Base-by-base conservation (phyloP, 1,140 invertebrate species). In the Varroa destructor region DNA sequence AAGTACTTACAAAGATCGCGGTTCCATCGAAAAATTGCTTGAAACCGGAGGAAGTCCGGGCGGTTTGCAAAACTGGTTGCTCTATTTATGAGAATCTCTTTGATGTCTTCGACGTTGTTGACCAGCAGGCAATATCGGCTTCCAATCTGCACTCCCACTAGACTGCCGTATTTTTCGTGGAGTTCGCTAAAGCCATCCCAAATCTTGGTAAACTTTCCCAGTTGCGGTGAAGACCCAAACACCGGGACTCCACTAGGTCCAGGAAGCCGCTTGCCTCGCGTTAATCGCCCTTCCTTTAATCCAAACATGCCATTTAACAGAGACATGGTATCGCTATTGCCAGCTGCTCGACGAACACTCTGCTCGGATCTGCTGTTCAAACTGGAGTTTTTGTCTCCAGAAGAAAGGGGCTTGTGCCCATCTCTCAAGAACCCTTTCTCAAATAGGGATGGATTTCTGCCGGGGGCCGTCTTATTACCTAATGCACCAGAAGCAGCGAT, bases 11-110 rank as follows among this genome's bases (percentile, higher is more conserved):
- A 87, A 75, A 87, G 86, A 73, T 87, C 82, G 75, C 84, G 85
- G 76, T 87, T 81, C 36, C 85, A 85, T 58, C 81, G 80, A 78
- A 88, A 88, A 1, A 88, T 81, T 37, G 84, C 77, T 72, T 84
- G 80, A 76, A 86, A 87, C 75, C 90, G 80, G 46, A 87, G 76
- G 78, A 91, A 91, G 77, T 90, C 85, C 0, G 89, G 89, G 51
- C 90, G 80, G 5, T 88, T 87, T 1, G 87, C 88, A 78, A 93
- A 90, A 74, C 86, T 84, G 72, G 85, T 85, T 55, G 88, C 88
- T 78, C 89, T 89, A 73, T 86, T 84, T 76, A 90, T 86, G 14
- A 92, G 82, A 25, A 91, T 88, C 78, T 90, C 87, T 73, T 85
- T 85, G 74, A 91, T 87, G 12, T 86, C 77, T 1, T 84, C 81